Conservation (phyloP, 2,113 vertebrate species). For the Nyctereutes procyonoides region DNA sequence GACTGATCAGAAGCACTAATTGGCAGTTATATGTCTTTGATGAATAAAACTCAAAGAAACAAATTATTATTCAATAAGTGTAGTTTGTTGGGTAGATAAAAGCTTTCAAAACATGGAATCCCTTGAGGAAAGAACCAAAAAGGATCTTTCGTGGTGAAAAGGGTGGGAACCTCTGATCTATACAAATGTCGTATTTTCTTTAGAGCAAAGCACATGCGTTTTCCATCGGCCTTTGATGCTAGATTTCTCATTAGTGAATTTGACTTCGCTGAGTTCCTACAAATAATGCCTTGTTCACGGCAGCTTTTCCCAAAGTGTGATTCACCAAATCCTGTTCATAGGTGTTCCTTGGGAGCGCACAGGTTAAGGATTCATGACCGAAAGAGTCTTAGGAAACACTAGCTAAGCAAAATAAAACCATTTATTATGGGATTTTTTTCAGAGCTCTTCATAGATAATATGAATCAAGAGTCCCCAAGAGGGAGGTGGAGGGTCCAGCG, state of each 20-base stretch:
- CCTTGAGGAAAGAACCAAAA: slow-evolving; percentile 66
- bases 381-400: neutral
- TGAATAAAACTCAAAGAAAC: slow-evolving; percentile 71
- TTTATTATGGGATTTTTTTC: neutral
- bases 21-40: slow-evolving; percentile 73
- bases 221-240: slow-evolving; percentile 42
- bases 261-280: slow-evolving; percentile 43
- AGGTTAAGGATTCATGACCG: neutral
- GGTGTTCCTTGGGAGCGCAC: neutral
- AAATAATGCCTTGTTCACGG: neutral
- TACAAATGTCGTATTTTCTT: slow-evolving; percentile 33
- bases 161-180: slow-evolving; percentile 36
- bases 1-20: slow-evolving; percentile 68
- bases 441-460: neutral
- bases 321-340: neutral
- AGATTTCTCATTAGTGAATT: neutral
- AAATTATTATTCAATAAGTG: slow-evolving; percentile 81
- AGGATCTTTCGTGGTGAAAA: slow-evolving; percentile 34
- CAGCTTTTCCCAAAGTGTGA: neutral
- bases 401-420: neutral
- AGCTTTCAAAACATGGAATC: slow-evolving; percentile 69
- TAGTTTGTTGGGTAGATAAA: slow-evolving; percentile 74
- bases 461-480: neutral
- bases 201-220: slow-evolving; percentile 52
- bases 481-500: neutral